These are phyloP conservation scores for Lates calcarifer DNA, from an alignment of 2,113 vertebrate species.

Conservation along the genomic window DNA sequence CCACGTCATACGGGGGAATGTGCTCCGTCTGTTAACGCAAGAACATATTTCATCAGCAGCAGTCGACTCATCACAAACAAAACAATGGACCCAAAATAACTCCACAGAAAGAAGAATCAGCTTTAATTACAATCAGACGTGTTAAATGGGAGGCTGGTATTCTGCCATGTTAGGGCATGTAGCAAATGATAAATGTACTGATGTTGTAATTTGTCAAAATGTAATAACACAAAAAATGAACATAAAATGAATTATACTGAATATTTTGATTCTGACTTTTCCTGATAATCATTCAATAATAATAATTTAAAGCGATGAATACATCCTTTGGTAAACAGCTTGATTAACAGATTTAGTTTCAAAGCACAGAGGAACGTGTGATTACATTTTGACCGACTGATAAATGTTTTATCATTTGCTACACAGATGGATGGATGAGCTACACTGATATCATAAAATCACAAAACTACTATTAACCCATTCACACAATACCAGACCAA, in stretches of 20 bases:
- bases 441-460: neutral
- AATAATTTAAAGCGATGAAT: neutral
- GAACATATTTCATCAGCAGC: conserved; percentile 24
- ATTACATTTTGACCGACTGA: conserved; percentile 21
- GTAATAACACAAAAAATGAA: neutral
- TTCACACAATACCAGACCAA: conserved; percentile 22
- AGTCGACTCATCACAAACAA: conserved; percentile 14
- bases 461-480: conserved; percentile 20
- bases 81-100: neutral
- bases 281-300: too few relatives aligned
- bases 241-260: neutral
- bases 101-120: conserved; percentile 22
- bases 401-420: conserved; percentile 47
- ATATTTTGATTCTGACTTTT: neutral
- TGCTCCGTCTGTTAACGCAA: conserved; percentile 89
- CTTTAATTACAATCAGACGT: conserved; percentile 3
- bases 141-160: conserved; percentile 29
- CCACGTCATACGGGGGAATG: conserved; percentile 94
- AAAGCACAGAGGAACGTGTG: neutral
- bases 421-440: conserved; percentile 51
- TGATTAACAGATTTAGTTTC: neutral
- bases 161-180: conserved; percentile 27
- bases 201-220: conserved; percentile 1
- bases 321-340: neutral
- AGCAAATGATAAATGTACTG: conserved; percentile 48